Base-by-base conservation (phyloP, 2,888 invertebrate genomes). In the Neelides folsomi region DNA sequence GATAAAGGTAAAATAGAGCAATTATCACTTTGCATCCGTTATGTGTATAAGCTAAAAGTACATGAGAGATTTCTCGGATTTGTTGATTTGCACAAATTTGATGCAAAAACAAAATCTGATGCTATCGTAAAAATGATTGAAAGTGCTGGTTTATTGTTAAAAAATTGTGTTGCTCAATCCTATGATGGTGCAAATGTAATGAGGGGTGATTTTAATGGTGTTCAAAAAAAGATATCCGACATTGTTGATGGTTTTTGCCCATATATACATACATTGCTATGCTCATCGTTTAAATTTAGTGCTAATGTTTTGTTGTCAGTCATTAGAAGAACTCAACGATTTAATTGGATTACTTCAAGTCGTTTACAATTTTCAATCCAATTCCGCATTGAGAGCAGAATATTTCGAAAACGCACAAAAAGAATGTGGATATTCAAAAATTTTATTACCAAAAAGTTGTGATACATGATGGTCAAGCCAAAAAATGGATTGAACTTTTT, bases 131-230 rank as follows among this genome's bases (percentile, higher is more conserved):
- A 27, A 27, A 5, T 27, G 7, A 27, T 27, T n/a, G n/a, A 27
- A 27, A 7, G 7, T 27, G 3, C 27, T 5, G 34, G 35, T 3
- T 13, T 45, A 8, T 5, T 8, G 2, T 8, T 45, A 2, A 13
- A 34, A 13, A 35, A 35, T 27, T 45, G 45, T 45, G 15, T 15
- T 7, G 12, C 35, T 5, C 45, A 45, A 9, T 45, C 15, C 27
- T 45, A 45, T 16, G 45, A 45, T 16, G 45, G 45, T 4, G 45
- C 45, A 2, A 15, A 12, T 35, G 45, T 45, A 35, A 45, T 45
- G 45, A 35, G 16, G 1, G 45, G 45, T 8, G 34, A 35, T n/a
- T 12, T 7, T 8, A 7, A 1, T 13, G 45, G 45, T 2, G 45
- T 35, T 1, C 9, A 34, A 15, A 10, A 9, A 5, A 12, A 13